Base-by-base conservation (phyloP, 1,140 invertebrate species). In the Pseudomyrmex cubaensis region DNA sequence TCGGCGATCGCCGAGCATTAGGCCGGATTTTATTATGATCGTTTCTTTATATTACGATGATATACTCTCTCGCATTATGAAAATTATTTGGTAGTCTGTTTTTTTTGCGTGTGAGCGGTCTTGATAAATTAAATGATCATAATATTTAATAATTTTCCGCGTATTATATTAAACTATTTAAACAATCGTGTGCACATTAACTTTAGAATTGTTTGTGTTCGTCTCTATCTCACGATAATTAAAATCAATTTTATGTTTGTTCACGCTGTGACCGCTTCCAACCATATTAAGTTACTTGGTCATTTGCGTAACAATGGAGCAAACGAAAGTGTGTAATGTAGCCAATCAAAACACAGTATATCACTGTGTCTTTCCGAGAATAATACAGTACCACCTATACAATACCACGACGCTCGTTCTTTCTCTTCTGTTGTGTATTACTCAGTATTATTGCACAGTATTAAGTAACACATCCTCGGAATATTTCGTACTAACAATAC, bases 311-410 rank as follows among this genome's bases (percentile, higher is more conserved):
- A 83, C 82, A 78, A 78, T 66, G 63, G 54, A 52, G 56, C 78
- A 56, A 69, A 52, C 25, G 76, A 64, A 82, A 70, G 75, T 77
- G 48, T 69, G 59, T 74, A 85, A 87, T 86, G 64, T 84, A 74
- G 82, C 75, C 76, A 86, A 87, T 88, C 82, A 88, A 88, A 86
- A 80, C 22, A 54, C 64, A 50, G 56, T 88, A 80, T 63, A 84
- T 87, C 70, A 84, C 46, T 57, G 44, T 50, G 62, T 50, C 59
- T 72, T 74, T 82, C 44, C 50, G 48, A 52, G 15, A 35, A 35
- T 57, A 25, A 72, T 10, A 25, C n/a, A 5, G 4, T 44, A 63
- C 56, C 25, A 67, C 35, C 35, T 69, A 82, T 48, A 15, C 25
- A 44, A 52, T 17, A 25, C 22, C 35, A 2, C 22, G 9, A 22